Evolutionary conservation across 1,140 invertebrate genomes (phyloP).

Genomic region (Panagrolaimus sp.): DNA sequence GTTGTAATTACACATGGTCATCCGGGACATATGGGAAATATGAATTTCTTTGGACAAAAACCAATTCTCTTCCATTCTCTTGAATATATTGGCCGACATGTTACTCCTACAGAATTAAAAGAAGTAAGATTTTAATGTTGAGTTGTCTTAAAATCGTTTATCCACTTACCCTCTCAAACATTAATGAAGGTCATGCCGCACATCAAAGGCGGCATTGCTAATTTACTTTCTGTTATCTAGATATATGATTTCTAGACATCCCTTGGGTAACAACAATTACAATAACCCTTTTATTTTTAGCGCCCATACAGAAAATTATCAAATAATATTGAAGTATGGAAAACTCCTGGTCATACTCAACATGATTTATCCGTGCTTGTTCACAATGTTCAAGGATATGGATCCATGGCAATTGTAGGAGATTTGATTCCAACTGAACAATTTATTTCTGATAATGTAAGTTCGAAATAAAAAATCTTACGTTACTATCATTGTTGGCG

Average conservation of each 20-base stretch:
- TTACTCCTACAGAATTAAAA: conserved; percentile 42
- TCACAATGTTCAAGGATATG: conserved; percentile 48
- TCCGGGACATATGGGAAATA: conserved; percentile 49
- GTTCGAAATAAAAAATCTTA: not conserved
- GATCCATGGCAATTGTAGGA: conserved; percentile 49
- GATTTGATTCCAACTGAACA: conserved; percentile 45
- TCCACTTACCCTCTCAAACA: too few relatives aligned
- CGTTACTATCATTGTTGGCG: not conserved
- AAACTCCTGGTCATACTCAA: conserved; percentile 51
- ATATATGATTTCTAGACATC: too few relatives aligned
- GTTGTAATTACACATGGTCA: conserved; percentile 51
- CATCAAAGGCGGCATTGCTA: too few relatives aligned
- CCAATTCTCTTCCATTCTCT: conserved; percentile 47
- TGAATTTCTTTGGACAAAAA: conserved; percentile 54
- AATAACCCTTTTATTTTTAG: too few relatives aligned
- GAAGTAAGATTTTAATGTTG: conserved; percentile 27
- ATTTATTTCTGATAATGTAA: conserved; percentile 37
- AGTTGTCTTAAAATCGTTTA: not conserved
- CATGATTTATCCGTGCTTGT: conserved; percentile 47
- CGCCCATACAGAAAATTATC: conserved; percentile 48
- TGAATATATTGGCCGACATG: conserved; percentile 49
- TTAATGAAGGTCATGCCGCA: too few relatives aligned
- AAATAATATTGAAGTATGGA: conserved; percentile 47
- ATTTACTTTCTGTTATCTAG: too few relatives aligned
- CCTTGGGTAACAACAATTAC: too few relatives aligned